Evolutionary conservation across 2,113 vertebrate species (phyloP).

Genomic region (Lepus europaeus): DNA sequence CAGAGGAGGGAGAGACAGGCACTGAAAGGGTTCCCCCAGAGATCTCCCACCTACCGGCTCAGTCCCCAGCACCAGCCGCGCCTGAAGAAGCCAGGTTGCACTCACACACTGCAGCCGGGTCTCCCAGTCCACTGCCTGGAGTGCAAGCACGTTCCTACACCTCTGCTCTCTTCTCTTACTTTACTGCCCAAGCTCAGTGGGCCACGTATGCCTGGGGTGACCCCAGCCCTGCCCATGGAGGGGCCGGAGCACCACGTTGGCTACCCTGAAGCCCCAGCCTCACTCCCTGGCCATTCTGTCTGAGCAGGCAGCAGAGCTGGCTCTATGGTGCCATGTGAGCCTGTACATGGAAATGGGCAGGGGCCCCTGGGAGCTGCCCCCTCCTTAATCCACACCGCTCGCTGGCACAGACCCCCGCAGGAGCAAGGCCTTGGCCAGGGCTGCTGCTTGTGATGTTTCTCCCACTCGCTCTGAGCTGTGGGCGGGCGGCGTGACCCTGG

Average conservation of each 20-base stretch:
- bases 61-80: no score
- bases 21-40: no score
- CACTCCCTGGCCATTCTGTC: background rate
- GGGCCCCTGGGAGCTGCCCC: background rate
- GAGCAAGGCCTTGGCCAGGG: no score
- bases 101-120: no score
- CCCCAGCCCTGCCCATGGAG: background rate
- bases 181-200: background rate
- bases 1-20: no score
- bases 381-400: background rate
- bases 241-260: background rate
- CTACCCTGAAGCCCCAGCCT: background rate
- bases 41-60: no score
- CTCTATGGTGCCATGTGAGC: background rate
- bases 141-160: background rate
- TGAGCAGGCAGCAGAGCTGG: background rate
- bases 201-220: background rate
- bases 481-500: slow-evolving; percentile 76
- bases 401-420: background rate
- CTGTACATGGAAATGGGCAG: background rate
- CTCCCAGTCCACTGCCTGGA: no score
- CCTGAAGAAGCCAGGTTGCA: no score
- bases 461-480: slow-evolving; percentile 65
- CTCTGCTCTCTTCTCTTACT: background rate
- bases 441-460: background rate